phyloP scores from a whole-genome alignment of 2,797 vertebrate genomes.

The Staurois parvus region DNA sequence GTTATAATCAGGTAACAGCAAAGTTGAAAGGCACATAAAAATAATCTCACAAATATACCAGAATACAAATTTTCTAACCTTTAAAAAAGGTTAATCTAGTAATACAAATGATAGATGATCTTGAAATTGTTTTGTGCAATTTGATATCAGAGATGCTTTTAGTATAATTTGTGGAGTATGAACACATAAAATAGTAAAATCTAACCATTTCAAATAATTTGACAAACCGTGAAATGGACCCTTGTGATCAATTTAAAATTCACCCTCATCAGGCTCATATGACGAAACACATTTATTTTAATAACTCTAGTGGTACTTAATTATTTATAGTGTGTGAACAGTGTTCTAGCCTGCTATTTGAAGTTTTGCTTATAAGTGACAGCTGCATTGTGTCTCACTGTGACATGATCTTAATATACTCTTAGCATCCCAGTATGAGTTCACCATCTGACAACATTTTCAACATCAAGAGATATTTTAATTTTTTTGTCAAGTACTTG shows the following conservation, averaged over 20 bases:
- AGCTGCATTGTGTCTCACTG: slow-evolving; percentile 41
- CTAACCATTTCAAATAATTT: not conserved
- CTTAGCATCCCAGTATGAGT: slow-evolving; percentile 47
- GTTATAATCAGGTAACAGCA: not conserved
- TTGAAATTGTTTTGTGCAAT: not conserved
- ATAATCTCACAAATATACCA: not conserved
- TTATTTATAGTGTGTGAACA: slow-evolving; percentile 60
- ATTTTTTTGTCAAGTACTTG: slow-evolving; percentile 56
- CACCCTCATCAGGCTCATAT: slow-evolving; percentile 13
- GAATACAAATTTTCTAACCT: not conserved
- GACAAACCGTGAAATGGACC: not conserved
- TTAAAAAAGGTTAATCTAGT: not conserved
- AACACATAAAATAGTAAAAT: slow-evolving; percentile 2
- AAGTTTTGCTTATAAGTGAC: slow-evolving; percentile 57
- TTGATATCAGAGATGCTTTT: not conserved
- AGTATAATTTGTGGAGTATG: not conserved
- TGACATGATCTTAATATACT: slow-evolving; percentile 60
- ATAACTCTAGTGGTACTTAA: slow-evolving; percentile 40
- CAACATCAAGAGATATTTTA: slow-evolving; percentile 51
- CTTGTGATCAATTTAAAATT: not conserved
- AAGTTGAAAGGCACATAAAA: not conserved
- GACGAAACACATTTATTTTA: slow-evolving; percentile 22
- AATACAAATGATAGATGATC: not conserved
- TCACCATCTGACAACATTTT: slow-evolving; percentile 53
- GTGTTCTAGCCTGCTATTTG: slow-evolving; percentile 43